phyloP scores from a whole-genome alignment of 2,113 vertebrate genomes.

The Brachyistius frenatus region DNA sequence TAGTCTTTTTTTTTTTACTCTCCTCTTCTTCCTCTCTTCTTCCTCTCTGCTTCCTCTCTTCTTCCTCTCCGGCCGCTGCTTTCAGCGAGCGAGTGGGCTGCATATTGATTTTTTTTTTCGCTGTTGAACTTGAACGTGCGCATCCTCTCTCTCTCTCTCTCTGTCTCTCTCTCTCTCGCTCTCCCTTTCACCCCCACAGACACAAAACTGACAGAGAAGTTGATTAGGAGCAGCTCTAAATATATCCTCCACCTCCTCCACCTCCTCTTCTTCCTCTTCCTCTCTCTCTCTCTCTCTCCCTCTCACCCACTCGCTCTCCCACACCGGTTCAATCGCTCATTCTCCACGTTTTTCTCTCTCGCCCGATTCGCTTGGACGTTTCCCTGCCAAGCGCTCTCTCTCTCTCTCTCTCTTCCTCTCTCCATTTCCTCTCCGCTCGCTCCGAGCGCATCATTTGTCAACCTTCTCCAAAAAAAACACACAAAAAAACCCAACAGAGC shows the following conservation, averaged over 20 bases:
- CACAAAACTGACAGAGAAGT: constrained; percentile 79
- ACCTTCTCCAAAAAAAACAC: constrained; percentile 11
- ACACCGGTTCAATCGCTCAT: constrained; percentile 58
- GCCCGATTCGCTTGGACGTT: constrained; percentile 55
- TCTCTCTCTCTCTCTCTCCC: constrained; percentile 25
- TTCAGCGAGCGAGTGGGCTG: constrained; percentile 75
- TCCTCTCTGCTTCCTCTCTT: constrained; percentile 39
- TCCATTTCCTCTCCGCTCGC: constrained; percentile 54
- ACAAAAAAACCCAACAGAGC: not conserved
- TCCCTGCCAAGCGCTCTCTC: constrained; percentile 56
- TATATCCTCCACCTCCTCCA: constrained; percentile 77
- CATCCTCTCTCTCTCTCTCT: constrained; percentile 34
- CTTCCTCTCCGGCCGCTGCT: constrained; percentile 34
- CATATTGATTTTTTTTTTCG: constrained; percentile 74
- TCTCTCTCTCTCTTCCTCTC: constrained; percentile 58
- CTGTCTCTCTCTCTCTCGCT: constrained; percentile 37
- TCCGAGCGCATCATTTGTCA: constrained; percentile 58
- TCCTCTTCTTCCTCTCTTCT: constrained; percentile 35
- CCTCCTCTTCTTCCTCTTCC: constrained; percentile 35
- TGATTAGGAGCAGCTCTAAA: constrained; percentile 84
- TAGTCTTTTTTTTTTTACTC: constrained; percentile 4
- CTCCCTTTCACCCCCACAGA: constrained; percentile 74
- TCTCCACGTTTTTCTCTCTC: constrained; percentile 54
- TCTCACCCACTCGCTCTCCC: constrained; percentile 67
- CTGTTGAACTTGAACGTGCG: constrained; percentile 69